These are phyloP conservation scores for Belgica antarctica DNA, from an alignment of 2,888 invertebrate genomes.

Conservation along the genomic window DNA sequence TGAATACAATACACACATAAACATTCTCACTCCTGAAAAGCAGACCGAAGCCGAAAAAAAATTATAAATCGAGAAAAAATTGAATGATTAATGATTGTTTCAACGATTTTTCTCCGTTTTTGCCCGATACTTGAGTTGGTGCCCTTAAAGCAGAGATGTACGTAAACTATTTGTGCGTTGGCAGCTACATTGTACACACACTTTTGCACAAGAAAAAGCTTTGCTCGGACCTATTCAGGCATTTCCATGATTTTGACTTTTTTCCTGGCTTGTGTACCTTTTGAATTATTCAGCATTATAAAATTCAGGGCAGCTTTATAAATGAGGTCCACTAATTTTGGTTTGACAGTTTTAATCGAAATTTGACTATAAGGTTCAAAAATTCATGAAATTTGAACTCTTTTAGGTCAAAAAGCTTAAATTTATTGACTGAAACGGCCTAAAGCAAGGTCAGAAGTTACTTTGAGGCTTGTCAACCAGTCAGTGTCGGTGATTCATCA, in stretches of 20 bases:
- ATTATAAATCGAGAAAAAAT: constrained; percentile 44
- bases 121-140: too few species aligned
- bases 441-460: too few species aligned
- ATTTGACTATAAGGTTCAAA: too few species aligned
- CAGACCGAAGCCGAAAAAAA: constrained; percentile 18
- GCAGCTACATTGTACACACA: neutral
- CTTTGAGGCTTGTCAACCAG: too few species aligned
- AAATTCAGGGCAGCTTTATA: too few species aligned
- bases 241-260: neutral
- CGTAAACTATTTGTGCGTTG: neutral
- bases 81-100: constrained; percentile 45
- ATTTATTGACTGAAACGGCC: too few species aligned
- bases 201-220: constrained; percentile 3
- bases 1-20: constrained; percentile 25
- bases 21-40: constrained; percentile 8
- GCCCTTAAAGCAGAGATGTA: neutral
- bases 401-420: too few species aligned
- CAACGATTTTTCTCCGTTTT: constrained; percentile 37
- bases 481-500: too few species aligned
- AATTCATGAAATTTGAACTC: too few species aligned
- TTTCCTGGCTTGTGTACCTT: neutral
- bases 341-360: too few species aligned
- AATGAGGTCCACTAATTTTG: too few species aligned
- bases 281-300: neutral
- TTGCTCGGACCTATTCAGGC: neutral